Evolutionary conservation across 1,140 invertebrate species (phyloP).

Genomic region (Chironomus tepperi): DNA sequence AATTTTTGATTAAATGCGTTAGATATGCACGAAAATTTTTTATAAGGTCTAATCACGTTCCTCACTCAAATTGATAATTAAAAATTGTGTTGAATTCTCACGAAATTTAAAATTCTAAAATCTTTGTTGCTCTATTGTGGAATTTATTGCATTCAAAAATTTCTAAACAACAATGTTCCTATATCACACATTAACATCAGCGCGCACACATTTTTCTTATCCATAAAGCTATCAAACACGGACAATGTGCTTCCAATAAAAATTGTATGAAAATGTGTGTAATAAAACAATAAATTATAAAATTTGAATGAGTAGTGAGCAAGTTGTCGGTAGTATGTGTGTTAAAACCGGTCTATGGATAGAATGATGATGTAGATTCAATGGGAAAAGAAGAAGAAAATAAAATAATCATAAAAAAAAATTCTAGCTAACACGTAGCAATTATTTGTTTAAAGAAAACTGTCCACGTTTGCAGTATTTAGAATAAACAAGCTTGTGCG

Average conservation of each 20-base stretch:
- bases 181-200: too few relatives aligned
- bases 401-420: slow-evolving; percentile 12
- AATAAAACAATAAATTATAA: neutral
- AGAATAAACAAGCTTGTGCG: neutral
- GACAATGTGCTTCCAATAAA: neutral
- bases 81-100: too few relatives aligned
- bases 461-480: slow-evolving; percentile 20
- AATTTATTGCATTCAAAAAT: too few relatives aligned
- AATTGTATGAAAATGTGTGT: neutral
- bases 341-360: slow-evolving; percentile 18
- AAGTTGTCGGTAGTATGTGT: neutral
- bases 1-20: too few relatives aligned
- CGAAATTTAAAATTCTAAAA: too few relatives aligned
- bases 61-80: too few relatives aligned
- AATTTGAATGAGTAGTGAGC: neutral
- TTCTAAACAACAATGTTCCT: too few relatives aligned
- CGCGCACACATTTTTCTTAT: too few relatives aligned
- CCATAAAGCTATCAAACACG: neutral
- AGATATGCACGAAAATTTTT: too few relatives aligned
- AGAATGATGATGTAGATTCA: neutral
- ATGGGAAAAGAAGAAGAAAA: neutral
- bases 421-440: slow-evolving; percentile 6
- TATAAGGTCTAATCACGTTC: too few relatives aligned
- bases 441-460: slow-evolving; percentile 4
- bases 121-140: too few relatives aligned